Conservation (phyloP, 2,797 vertebrate genomes). For the Cichlasoma orientale region DNA sequence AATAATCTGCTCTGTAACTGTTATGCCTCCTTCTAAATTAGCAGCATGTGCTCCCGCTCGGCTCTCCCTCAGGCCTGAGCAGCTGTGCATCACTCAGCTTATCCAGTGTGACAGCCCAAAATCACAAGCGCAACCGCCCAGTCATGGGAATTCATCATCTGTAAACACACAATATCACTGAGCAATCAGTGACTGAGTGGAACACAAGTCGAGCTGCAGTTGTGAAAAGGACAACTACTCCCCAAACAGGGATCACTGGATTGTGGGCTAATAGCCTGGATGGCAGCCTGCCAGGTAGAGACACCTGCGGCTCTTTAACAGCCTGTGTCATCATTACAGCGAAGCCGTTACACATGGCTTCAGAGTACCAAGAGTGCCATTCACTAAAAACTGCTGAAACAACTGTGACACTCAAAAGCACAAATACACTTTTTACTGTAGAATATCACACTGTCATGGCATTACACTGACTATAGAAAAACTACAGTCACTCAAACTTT, state of each 20-base stretch:
- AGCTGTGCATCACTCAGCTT: conserved; percentile 80
- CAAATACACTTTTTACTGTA: not conserved
- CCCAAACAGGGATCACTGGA: conserved; percentile 51
- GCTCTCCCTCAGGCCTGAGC: conserved; percentile 61
- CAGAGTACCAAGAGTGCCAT: conserved; percentile 11
- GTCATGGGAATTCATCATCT: conserved; percentile 63
- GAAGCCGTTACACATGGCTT: conserved; percentile 25
- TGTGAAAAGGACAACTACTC: conserved; percentile 56
- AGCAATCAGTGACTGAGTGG: conserved; percentile 62
- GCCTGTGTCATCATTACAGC: conserved; percentile 27
- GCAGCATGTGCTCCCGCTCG: conserved; percentile 72
- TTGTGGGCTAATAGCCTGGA: conserved; percentile 57
- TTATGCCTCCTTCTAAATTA: conserved; percentile 74
- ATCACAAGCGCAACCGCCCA: conserved; percentile 65
- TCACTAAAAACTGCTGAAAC: conserved; percentile 26
- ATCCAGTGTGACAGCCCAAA: conserved; percentile 68
- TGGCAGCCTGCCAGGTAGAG: conserved; percentile 66
- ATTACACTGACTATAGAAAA: not conserved
- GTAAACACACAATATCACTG: conserved; percentile 65
- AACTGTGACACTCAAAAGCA: not conserved
- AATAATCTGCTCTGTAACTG: conserved; percentile 74
- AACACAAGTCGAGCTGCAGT: conserved; percentile 41
- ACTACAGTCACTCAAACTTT: not conserved
- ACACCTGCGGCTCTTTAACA: conserved; percentile 62
- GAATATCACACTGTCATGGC: not conserved